Evolutionary conservation across 2,113 vertebrate species (phyloP).

Genomic region (Poicephalus meyeri): DNA sequence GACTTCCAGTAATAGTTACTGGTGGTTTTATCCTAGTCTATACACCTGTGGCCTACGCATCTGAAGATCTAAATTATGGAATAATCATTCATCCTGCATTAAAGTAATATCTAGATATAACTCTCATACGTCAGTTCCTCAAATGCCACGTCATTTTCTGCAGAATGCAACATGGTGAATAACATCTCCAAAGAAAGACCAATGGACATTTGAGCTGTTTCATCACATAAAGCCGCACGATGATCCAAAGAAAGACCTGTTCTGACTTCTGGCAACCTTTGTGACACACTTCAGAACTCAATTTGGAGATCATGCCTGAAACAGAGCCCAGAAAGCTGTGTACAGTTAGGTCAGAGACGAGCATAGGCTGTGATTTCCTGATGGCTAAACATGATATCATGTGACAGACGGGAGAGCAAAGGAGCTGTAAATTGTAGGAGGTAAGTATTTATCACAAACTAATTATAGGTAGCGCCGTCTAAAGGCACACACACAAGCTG

Average conservation of each 20-base stretch:
- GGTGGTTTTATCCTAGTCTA: accelerated
- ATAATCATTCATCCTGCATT: neutral
- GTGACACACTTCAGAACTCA: neutral
- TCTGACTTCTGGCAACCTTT: neutral
- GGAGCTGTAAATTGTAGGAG: neutral
- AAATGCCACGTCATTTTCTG: neutral
- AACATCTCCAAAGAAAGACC: neutral
- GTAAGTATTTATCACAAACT: neutral
- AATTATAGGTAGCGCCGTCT: neutral
- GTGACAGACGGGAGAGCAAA: neutral
- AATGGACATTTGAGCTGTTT: neutral
- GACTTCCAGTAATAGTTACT: neutral
- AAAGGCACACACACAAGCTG: neutral
- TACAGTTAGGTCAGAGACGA: neutral
- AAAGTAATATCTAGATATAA: neutral
- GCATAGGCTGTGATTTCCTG: neutral
- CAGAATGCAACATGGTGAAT: neutral
- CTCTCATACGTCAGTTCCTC: neutral
- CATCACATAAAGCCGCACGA: neutral
- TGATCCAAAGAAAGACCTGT: neutral
- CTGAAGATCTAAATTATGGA: neutral
- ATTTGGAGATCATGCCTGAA: neutral
- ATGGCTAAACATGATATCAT: neutral
- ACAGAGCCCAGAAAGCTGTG: neutral
- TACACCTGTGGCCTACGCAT: neutral